phyloP scores from a whole-genome alignment of 2,888 invertebrate species.

The Helleia helle region DNA sequence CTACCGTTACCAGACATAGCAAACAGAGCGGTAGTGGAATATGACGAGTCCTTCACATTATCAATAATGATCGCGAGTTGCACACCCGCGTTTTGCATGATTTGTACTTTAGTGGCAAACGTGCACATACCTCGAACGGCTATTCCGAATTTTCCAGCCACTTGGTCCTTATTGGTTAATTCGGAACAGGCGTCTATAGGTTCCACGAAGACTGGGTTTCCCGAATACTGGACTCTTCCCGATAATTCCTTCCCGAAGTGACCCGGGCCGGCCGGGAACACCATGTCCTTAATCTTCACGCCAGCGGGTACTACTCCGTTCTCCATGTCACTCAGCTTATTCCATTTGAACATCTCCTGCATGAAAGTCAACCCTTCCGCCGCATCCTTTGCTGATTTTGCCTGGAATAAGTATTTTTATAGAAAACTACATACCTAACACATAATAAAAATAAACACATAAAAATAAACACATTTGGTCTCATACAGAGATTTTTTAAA shows the following conservation, averaged over 20 bases:
- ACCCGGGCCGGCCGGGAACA: slow-evolving; percentile 85
- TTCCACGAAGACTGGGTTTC: slow-evolving; percentile 75
- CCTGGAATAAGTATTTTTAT: slow-evolving; percentile 72
- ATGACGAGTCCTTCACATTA: slow-evolving; percentile 84
- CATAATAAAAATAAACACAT: no score
- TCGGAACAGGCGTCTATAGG: slow-evolving; percentile 80
- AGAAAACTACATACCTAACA: neutral
- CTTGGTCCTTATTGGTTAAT: slow-evolving; percentile 71
- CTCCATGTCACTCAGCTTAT: slow-evolving; percentile 79
- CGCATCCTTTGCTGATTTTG: slow-evolving; percentile 87
- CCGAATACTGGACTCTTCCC: slow-evolving; percentile 74
- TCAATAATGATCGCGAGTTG: slow-evolving; percentile 89
- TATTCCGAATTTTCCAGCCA: slow-evolving; percentile 86
- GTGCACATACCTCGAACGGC: slow-evolving; percentile 94
- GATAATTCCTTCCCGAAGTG: slow-evolving; percentile 89
- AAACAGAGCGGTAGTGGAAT: slow-evolving; percentile 87
- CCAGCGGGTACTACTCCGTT: slow-evolving; percentile 53
- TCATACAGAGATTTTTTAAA: no score
- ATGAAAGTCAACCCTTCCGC: slow-evolving; percentile 95
- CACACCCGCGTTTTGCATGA: slow-evolving; percentile 87
- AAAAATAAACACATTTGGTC: no score
- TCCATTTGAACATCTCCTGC: slow-evolving; percentile 96
- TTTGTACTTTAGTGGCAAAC: slow-evolving; percentile 94
- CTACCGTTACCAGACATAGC: slow-evolving; percentile 97
- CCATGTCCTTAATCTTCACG: slow-evolving; percentile 32